Conservation (phyloP, 2,888 invertebrate species). For the Dusona sp. region DNA sequence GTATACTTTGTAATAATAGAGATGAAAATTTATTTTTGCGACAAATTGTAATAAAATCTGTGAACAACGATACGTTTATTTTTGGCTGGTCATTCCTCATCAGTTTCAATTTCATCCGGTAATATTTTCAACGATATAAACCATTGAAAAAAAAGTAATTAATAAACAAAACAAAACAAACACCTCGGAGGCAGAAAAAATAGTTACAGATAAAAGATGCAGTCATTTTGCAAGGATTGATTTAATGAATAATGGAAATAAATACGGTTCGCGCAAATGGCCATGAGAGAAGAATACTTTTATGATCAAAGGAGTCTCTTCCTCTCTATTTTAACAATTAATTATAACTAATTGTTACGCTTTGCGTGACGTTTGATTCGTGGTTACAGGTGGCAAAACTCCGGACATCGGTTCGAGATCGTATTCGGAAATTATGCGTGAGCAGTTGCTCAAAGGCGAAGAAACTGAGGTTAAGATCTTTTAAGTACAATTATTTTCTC, state of each 20-base stretch:
- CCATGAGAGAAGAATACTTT: conserved; percentile 55
- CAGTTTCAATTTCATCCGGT: conserved; percentile 52
- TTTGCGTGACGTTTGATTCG: conserved; percentile 84
- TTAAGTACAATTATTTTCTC: too few species aligned
- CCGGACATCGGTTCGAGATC: conserved; percentile 98
- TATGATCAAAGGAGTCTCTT: conserved; percentile 54
- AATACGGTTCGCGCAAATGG: conserved; percentile 37
- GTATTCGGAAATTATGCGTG: conserved; percentile 98
- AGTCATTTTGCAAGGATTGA: conserved; percentile 30
- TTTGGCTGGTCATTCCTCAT: conserved; percentile 14
- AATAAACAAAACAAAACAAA: too few species aligned
- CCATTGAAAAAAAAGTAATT: conserved; percentile 32
- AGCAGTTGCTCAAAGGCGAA: conserved; percentile 95
- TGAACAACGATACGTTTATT: conserved; percentile 32
- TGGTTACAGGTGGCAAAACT: conserved; percentile 97
- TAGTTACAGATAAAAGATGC: conserved; percentile 18
- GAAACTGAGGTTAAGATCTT: conserved; percentile 92
- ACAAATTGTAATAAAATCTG: conserved; percentile 34
- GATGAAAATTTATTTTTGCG: neutral
- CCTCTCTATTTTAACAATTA: conserved; percentile 63
- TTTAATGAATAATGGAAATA: conserved; percentile 32
- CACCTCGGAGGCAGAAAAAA: conserved; percentile 5
- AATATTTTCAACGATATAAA: conserved; percentile 56
- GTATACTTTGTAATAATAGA: neutral
- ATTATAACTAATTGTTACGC: conserved; percentile 81